phyloP scores from a whole-genome alignment of 2,797 vertebrate species.

The Ctenopoma multispine region DNA sequence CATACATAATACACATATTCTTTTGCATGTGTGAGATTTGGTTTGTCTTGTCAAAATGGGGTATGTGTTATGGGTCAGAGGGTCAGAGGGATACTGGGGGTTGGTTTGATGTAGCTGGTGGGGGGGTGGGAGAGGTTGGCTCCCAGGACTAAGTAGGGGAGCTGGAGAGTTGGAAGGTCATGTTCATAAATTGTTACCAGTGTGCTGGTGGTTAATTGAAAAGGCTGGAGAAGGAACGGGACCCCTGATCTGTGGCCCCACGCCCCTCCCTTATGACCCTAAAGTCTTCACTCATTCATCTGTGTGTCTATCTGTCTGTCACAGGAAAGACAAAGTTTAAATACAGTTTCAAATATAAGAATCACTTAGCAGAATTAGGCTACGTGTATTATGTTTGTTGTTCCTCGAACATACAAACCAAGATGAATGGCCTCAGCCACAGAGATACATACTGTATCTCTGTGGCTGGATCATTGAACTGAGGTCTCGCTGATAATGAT shows the following conservation, averaged over 20 bases:
- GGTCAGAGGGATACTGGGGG: slow-evolving; percentile 71
- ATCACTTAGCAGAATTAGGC: neutral
- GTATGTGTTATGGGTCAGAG: slow-evolving; percentile 64
- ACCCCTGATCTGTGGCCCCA: slow-evolving; percentile 79
- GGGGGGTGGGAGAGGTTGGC: slow-evolving; percentile 65
- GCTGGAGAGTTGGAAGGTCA: slow-evolving; percentile 83
- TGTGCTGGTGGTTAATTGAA: slow-evolving; percentile 82
- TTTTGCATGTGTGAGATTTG: slow-evolving; percentile 64
- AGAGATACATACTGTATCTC: too few species aligned
- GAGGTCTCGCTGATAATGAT: slow-evolving; percentile 74
- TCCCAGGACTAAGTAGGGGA: slow-evolving; percentile 68
- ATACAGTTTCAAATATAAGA: neutral
- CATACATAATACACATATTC: slow-evolving; percentile 57
- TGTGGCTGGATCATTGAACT: slow-evolving; percentile 27
- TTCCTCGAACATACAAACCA: too few species aligned
- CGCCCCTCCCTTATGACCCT: slow-evolving; percentile 66
- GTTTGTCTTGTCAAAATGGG: slow-evolving; percentile 65
- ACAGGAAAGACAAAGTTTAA: slow-evolving; percentile 19
- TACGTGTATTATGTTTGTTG: too few species aligned
- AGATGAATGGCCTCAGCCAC: too few species aligned
- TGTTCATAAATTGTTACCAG: slow-evolving; percentile 83
- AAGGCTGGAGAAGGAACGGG: slow-evolving; percentile 76
- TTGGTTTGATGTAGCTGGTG: slow-evolving; percentile 77
- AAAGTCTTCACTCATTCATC: slow-evolving; percentile 73
- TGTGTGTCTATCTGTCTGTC: slow-evolving; percentile 55